Base-by-base conservation (phyloP, 2,888 invertebrate species). In the Agrilus cyanescens region DNA sequence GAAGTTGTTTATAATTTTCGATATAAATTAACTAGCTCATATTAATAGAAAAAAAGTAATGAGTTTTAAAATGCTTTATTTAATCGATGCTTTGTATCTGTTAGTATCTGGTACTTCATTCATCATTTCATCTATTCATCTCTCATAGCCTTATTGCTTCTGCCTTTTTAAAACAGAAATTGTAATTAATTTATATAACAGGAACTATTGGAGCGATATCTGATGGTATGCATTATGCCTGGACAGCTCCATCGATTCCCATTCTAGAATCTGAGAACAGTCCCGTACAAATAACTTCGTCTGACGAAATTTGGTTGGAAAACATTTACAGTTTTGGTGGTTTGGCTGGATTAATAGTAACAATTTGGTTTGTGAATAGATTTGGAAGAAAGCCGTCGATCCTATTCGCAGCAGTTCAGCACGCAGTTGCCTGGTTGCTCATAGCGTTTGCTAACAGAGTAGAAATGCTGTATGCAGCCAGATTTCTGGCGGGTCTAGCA, bases 201-300 rank as follows among this genome's bases (percentile, higher is more conserved):
- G 25, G 25, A 25, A 25, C 25, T 4, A 25, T 25, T 25, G 25
- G 25, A 25, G 25, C 25, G 10, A 25, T 25, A 25, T 25, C 25
- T 10, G 25, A 25, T 25, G 25, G 25, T 10, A 25, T 49, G 14
- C 66, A 65, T 42, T 63, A 65, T 41, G 66, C 65, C 16, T 66
- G 66, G 66, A 63, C 65, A 7, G 65, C 66, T n/a, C 66, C 66
- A 30, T 59, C 53, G 3, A 47, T 66, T 13, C 65, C 65, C 18
- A 50, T 53, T 20, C 37, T 65, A 36, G 61, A 64, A 43, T 53
- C 54, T 4, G 34, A 54, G 2, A 49, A 56, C 3, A 62, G 63
- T n/a, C 59, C 56, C 33, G 44, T 66, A 3, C 49, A 44, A 12
- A 47, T 65, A 40, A 60, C 57, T 1, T 41, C 49, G 16, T 36